Conservation (phyloP, 1,140 invertebrate species). For the Apis laboriosa region DNA sequence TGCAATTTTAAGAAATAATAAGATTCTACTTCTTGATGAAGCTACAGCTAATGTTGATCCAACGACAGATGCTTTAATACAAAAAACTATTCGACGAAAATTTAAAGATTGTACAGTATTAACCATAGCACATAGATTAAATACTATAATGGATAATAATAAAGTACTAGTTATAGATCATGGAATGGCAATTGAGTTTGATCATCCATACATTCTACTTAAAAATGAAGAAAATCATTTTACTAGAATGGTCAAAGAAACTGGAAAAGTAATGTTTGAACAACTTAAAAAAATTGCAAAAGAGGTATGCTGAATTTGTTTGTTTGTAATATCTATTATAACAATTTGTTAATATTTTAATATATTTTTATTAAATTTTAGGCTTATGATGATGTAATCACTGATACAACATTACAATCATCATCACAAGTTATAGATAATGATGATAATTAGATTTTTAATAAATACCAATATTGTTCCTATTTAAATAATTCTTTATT, state of each 20-base stretch:
- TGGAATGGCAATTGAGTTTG: constrained; percentile 81
- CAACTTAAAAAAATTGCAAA: constrained; percentile 77
- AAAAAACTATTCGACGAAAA: constrained; percentile 83
- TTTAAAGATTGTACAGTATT: constrained; percentile 85
- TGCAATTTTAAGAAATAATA: constrained; percentile 86
- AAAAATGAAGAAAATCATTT: constrained; percentile 77
- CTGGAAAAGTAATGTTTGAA: constrained; percentile 75
- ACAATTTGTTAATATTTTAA: not conserved
- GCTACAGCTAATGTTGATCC: constrained; percentile 88
- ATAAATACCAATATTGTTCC: constrained; percentile 9
- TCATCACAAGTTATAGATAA: not conserved
- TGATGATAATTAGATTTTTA: not conserved
- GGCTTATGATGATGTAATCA: constrained; percentile 30
- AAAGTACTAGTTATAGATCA: constrained; percentile 79
- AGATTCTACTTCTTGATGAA: constrained; percentile 87
- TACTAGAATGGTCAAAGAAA: constrained; percentile 79
- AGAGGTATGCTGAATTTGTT: constrained; percentile 64
- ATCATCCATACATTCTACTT: constrained; percentile 82
- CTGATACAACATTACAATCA: not conserved
- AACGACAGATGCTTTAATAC: constrained; percentile 84
- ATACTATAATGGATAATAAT: constrained; percentile 82
- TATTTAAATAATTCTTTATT: constrained; percentile 1
- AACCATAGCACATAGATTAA: constrained; percentile 83
- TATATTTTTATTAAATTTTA: constrained; percentile 26
- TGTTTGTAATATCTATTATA: not conserved